Evolutionary conservation across 64 coral and sea anemone species (phyloP).

Genomic region (Cladopsammia gracilis): DNA sequence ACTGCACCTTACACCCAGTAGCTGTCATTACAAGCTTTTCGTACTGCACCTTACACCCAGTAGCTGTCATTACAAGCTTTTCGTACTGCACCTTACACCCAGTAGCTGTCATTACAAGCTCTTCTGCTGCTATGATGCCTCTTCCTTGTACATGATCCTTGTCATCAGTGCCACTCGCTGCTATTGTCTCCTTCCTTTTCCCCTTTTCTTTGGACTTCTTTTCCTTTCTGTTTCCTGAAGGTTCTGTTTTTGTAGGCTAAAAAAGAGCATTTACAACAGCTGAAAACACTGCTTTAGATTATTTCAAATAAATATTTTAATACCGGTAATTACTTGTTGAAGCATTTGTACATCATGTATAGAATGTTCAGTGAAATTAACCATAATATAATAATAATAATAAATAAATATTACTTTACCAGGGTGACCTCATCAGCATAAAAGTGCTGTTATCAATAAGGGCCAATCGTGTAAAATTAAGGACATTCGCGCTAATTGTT

Average conservation of each 20-base stretch:
- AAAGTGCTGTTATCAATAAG: too few relatives aligned
- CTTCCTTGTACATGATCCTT: not conserved
- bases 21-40: too few relatives aligned
- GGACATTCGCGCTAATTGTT: too few relatives aligned
- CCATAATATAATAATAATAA: too few relatives aligned
- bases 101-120: slow-evolving; percentile 68
- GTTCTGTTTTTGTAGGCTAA: not conserved
- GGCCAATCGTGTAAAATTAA: too few relatives aligned
- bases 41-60: slow-evolving; percentile 82
- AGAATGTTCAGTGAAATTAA: too few relatives aligned
- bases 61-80: slow-evolving; percentile 67
- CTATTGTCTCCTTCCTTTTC: slow-evolving; percentile 25
- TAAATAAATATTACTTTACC: too few relatives aligned
- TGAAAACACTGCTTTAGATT: not conserved
- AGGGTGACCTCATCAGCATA: too few relatives aligned
- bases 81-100: slow-evolving; percentile 83
- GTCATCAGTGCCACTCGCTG: not conserved
- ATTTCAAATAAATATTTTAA: too few relatives aligned
- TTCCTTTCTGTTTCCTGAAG: slow-evolving; percentile 5
- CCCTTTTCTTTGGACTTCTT: slow-evolving; percentile 18
- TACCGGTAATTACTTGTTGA: too few relatives aligned
- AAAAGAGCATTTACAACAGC: not conserved
- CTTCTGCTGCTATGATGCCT: not conserved
- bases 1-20: too few relatives aligned
- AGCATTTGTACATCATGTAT: too few relatives aligned